Evolutionary conservation across 2,797 vertebrate genomes (phyloP).

Genomic region (Anguilla megastoma): DNA sequence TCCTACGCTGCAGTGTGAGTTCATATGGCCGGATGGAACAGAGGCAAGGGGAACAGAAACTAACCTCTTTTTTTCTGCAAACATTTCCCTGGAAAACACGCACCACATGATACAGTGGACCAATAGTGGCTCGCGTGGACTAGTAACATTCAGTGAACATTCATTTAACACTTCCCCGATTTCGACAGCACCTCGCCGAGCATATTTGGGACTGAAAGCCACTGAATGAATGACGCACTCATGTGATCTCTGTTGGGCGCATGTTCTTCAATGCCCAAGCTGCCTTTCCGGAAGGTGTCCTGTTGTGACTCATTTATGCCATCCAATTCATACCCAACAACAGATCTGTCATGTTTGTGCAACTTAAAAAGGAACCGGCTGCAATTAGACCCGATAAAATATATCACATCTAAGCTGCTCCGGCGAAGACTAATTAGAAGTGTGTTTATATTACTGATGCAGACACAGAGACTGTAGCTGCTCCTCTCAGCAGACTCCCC

Average conservation of each 20-base stretch:
- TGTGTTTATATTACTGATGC: constrained; percentile 29
- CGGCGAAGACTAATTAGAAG: constrained; percentile 13
- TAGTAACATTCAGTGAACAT: background rate
- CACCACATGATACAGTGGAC: no score
- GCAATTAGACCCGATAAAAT: background rate
- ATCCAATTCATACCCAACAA: background rate
- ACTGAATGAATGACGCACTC: constrained; percentile 2
- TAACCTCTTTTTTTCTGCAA: background rate
- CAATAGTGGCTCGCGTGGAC: background rate
- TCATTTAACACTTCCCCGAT: background rate
- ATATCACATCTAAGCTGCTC: background rate
- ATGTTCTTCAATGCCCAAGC: background rate
- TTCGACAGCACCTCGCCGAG: background rate
- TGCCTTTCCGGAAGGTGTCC: constrained; percentile 6
- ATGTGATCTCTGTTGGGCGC: constrained; percentile 20
- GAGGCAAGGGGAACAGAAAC: background rate
- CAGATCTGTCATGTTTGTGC: constrained; percentile 9
- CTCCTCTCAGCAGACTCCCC: background rate
- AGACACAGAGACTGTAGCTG: background rate
- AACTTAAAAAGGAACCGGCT: background rate
- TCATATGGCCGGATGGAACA: background rate
- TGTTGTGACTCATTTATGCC: background rate
- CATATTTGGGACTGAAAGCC: background rate
- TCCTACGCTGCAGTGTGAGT: background rate
- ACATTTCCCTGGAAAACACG: background rate